Conservation (phyloP, 35 echinoderm and acorn worm genomes). For the Apostichopus parvimensis region DNA sequence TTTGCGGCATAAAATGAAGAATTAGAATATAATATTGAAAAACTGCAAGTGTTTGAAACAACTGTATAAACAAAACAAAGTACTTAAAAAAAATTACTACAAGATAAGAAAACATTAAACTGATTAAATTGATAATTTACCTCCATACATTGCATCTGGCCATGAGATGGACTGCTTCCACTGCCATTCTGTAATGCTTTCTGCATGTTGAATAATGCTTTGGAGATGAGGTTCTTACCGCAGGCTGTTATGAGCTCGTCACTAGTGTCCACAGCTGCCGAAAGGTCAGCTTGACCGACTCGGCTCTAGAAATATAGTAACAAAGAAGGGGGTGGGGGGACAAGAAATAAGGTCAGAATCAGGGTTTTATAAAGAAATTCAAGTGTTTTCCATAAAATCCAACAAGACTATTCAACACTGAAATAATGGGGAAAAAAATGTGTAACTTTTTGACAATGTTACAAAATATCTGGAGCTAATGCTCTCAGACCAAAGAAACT, state of each 20-base stretch:
- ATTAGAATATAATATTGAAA: too few relatives aligned
- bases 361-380: not conserved
- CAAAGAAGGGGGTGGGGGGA: not conserved
- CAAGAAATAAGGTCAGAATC: too few relatives aligned
- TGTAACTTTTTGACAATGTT: too few relatives aligned
- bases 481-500: conserved; percentile 20
- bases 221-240: conserved; percentile 91
- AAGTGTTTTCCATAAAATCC: too few relatives aligned
- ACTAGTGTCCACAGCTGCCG: conserved; percentile 59
- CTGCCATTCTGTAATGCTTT: conserved; percentile 67
- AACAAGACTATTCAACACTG: too few relatives aligned
- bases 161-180: conserved; percentile 20
- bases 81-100: too few relatives aligned
- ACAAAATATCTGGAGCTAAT: not conserved
- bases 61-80: too few relatives aligned
- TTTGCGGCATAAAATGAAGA: too few relatives aligned
- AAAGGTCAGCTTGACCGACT: not conserved
- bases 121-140: conserved; percentile 11
- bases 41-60: too few relatives aligned
- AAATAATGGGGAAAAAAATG: too few relatives aligned
- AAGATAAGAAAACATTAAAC: too few relatives aligned
- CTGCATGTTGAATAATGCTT: conserved; percentile 92
- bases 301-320: not conserved
- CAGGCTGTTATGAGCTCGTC: conserved; percentile 79
- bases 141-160: conserved; percentile 73